Evolutionary conservation across 2,888 invertebrate genomes (phyloP).

Genomic region (Anagyrus pseudococci): DNA sequence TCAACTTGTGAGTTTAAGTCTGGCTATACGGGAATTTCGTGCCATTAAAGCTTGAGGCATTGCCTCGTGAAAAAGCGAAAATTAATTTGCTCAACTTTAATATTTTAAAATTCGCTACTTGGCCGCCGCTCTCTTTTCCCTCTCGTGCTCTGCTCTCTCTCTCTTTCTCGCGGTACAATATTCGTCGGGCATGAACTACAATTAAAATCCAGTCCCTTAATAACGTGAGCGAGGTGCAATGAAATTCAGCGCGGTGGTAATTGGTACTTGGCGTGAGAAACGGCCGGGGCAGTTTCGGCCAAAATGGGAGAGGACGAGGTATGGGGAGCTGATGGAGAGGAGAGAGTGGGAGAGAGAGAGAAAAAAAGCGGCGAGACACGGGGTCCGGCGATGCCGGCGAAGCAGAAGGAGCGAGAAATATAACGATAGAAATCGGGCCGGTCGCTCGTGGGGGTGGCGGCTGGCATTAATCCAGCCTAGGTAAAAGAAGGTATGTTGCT

Average conservation of each 20-base stretch:
- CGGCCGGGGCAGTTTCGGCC: neutral
- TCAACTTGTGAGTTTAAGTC: too few relatives aligned
- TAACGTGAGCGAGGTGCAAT: slow-evolving; percentile 8
- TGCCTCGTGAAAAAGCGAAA: too few relatives aligned
- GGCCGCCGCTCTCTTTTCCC: too few relatives aligned
- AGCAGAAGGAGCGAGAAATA: slow-evolving; percentile 5
- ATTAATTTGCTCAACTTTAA: too few relatives aligned
- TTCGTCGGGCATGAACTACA: neutral
- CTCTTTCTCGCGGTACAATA: too few relatives aligned
- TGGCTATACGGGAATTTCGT: too few relatives aligned
- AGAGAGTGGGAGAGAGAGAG: neutral
- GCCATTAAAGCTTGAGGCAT: too few relatives aligned
- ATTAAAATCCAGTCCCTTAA: slow-evolving; percentile 21
- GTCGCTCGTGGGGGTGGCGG: slow-evolving; percentile 36
- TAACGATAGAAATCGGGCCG: slow-evolving; percentile 35
- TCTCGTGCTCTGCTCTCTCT: too few relatives aligned
- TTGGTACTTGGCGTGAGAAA: slow-evolving; percentile 29
- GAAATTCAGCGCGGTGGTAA: slow-evolving; percentile 16
- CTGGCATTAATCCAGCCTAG: slow-evolving; percentile 58
- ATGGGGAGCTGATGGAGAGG: neutral
- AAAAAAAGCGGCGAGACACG: neutral
- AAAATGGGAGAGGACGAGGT: neutral
- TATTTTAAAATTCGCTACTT: too few relatives aligned
- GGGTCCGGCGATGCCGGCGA: neutral
- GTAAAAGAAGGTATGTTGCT: slow-evolving; percentile 44